Evolutionary conservation across 2,797 vertebrate genomes (phyloP), one percentile per base, ranked within the genome.

Genomic region (Pachyuromys duprasi): DNA sequence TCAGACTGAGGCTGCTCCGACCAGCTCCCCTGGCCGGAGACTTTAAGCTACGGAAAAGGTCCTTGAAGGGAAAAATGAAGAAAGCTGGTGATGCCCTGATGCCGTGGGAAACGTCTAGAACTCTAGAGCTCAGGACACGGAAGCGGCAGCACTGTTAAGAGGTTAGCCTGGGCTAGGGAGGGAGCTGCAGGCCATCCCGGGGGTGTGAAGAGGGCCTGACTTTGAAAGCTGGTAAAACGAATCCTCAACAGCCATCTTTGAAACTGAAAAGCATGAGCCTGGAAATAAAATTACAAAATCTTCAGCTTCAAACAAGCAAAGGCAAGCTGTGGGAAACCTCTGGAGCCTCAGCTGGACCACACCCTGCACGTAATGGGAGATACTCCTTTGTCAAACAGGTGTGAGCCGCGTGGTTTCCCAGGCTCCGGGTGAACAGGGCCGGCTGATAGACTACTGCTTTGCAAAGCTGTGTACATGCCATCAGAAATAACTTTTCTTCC

Each of bases 221-320:
- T 72, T 72, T 72, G 65, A 86, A 55, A 55, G 7, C 45, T 39
- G 22, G 22, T 72, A 39, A 86, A 86, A 55, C 20, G 49, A 55
- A 57, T 99, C 99, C 1, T 99, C 8, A 24, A 11, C n/a, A 60
- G 55, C 60, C 55, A 80, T 99, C 98, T 99, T 99, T 98, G 99
- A 99, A 98, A 97, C 97, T 99, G 98, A 99, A 99, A 76, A 99
- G 99, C 98, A 99, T 99, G 99, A 99, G 98, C 81, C 97, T 99
- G 98, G 99, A 99, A 90, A 99, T 99, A 99, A 99, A 99, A 98
- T 99, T 99, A 96, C 99, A 99, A 98, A 99, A 96, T 95, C 99
- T 99, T 89, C 99, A 99, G 95, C 97, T 99, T 86, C 97, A 98
- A 80, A 98, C 99, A 1, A 99, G 97, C 97, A 99, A 99, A 98